Evolutionary conservation across 2,888 invertebrate genomes (phyloP).

Genomic region (Tetheella fluctuosa): DNA sequence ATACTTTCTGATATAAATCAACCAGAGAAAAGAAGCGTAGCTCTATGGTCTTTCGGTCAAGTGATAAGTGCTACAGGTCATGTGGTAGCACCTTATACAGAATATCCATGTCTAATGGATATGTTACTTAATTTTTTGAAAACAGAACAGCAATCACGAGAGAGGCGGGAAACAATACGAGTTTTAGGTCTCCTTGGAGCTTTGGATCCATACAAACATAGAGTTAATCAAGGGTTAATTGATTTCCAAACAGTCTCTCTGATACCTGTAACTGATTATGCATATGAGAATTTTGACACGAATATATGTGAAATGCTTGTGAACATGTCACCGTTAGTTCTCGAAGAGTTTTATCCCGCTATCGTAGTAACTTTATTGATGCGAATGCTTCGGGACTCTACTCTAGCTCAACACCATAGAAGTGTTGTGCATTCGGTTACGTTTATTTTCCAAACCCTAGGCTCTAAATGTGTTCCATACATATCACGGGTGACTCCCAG

Average conservation of each 20-base stretch:
- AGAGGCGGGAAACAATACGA: constrained; percentile 95
- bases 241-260: constrained; percentile 93
- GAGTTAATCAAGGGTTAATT: constrained; percentile 96
- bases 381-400: constrained; percentile 96
- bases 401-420: constrained; percentile 94
- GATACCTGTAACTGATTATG: constrained; percentile 89
- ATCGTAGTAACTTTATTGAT: constrained; percentile 98
- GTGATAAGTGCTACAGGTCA: constrained; percentile 98
- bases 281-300: constrained; percentile 82
- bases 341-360: constrained; percentile 99
- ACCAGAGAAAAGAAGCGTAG: constrained; percentile 96
- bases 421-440: constrained; percentile 98
- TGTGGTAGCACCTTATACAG: constrained; percentile 97
- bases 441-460: constrained; percentile 97
- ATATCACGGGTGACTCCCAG: constrained; percentile 95
- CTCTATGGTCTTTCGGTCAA: constrained; percentile 98
- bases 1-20: constrained; percentile 98
- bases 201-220: constrained; percentile 98
- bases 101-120: constrained; percentile 96
- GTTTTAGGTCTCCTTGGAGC: constrained; percentile 98
- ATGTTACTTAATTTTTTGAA: constrained; percentile 96
- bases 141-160: constrained; percentile 95
- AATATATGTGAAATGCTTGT: constrained; percentile 97
- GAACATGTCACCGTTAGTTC: constrained; percentile 92
- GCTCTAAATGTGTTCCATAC: constrained; percentile 96